Conservation (phyloP, 2,797 vertebrate genomes). For the Psittacula derbiana region DNA sequence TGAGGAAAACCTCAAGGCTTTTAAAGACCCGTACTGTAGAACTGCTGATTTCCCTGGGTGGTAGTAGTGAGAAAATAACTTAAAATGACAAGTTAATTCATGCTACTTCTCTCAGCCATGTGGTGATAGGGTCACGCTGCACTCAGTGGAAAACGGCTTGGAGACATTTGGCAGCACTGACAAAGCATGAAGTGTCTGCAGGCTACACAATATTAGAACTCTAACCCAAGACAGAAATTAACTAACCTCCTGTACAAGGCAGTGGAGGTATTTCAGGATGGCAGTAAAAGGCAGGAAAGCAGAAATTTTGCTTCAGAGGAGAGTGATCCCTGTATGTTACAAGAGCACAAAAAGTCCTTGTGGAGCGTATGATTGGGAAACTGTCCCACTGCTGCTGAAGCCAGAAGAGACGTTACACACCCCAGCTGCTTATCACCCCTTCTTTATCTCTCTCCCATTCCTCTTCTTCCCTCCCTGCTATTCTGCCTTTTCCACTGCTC, state of each 20-base stretch:
- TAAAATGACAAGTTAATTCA: background rate
- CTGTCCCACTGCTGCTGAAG: background rate
- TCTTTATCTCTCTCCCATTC: background rate
- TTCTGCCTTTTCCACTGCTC: background rate
- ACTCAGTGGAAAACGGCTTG: background rate
- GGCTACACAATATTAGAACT: background rate
- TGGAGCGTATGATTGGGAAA: background rate
- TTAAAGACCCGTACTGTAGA: background rate
- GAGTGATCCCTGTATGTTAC: background rate
- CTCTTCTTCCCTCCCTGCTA: background rate
- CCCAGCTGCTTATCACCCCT: background rate
- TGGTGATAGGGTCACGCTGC: conserved; percentile 3
- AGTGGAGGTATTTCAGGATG: conserved; percentile 18
- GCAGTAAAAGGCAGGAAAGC: conserved; percentile 39
- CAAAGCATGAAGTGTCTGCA: conserved; percentile 29
- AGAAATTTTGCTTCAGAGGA: conserved; percentile 10
- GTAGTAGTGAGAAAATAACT: conserved; percentile 8
- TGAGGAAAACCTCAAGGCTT: conserved; percentile 53
- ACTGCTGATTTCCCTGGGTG: conserved; percentile 37
- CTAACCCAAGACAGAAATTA: background rate
- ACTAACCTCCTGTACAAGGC: background rate
- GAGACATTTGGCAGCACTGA: background rate
- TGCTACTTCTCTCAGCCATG: background rate
- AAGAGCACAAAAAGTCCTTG: background rate
- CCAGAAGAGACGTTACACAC: background rate